phyloP scores from a whole-genome alignment of 2,888 invertebrate genomes.

The Polydrusus cervinus region DNA sequence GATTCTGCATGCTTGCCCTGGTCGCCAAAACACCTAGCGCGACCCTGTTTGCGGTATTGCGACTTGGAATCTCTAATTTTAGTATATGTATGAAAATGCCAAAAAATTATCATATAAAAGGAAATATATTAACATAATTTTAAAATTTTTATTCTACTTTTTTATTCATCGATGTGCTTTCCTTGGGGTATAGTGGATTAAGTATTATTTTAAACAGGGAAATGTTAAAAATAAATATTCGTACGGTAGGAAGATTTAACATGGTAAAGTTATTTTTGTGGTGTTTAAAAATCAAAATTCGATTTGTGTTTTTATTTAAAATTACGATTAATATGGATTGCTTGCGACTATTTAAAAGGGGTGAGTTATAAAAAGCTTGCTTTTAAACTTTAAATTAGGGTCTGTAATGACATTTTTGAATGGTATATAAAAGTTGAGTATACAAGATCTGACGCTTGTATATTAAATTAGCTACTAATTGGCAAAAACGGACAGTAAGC shows the following conservation, averaged over 20 bases:
- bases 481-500: too few species aligned
- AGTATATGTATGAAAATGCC: too few species aligned
- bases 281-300: background rate
- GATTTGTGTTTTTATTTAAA: background rate
- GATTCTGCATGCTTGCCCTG: too few species aligned
- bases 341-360: background rate
- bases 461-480: too few species aligned
- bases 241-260: too few species aligned
- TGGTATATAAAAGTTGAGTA: too few species aligned
- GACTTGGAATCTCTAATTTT: too few species aligned
- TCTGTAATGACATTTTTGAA: too few species aligned
- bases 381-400: too few species aligned
- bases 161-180: background rate
- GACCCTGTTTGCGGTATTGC: background rate
- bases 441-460: too few species aligned
- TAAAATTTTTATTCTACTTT: background rate
- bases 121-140: constrained; percentile 11
- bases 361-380: background rate
- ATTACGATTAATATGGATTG: background rate
- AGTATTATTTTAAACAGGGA: background rate
- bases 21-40: too few species aligned
- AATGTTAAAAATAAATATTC: constrained; percentile 5
- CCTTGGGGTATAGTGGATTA: background rate
- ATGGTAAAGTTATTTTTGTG: background rate
- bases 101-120: constrained; percentile 12